A percentile compares a stretch with the other conserved stretches of the same genome.
Evolutionary conservation across 2,888 invertebrate species (phyloP).

Genomic region (Macrophya annulata): DNA sequence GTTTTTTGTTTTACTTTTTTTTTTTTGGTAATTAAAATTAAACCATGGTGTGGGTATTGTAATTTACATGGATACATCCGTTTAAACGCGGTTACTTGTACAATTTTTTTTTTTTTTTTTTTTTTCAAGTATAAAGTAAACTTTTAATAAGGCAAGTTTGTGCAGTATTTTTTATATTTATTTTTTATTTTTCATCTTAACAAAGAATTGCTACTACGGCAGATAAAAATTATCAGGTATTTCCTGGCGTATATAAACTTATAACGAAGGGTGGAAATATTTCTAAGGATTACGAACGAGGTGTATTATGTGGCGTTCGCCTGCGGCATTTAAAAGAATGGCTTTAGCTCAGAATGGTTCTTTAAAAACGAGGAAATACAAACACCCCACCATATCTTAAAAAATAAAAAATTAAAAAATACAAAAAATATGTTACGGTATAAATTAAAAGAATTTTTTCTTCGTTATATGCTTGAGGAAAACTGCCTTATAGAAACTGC

Average conservation of each 20-base stretch:
- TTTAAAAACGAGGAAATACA: slow-evolving; percentile 12
- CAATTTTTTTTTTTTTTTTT: background rate
- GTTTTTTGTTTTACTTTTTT: background rate
- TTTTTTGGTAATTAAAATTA: background rate
- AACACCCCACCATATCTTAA: background rate
- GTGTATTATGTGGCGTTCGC: slow-evolving; percentile 38
- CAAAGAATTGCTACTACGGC: slow-evolving; percentile 48
- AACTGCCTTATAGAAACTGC: background rate
- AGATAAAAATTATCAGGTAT: slow-evolving; percentile 62
- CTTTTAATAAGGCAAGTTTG: slow-evolving; percentile 47
- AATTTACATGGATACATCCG: background rate
- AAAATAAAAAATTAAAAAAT: background rate
- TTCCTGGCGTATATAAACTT: slow-evolving; percentile 49
- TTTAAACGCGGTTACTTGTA: slow-evolving; percentile 14
- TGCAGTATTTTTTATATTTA: background rate
- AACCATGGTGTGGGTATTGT: background rate
- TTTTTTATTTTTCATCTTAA: slow-evolving; percentile 37
- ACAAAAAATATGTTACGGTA: background rate
- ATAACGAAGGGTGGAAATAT: slow-evolving; percentile 58
- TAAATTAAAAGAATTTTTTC: slow-evolving; percentile 3
- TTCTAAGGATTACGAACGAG: slow-evolving; percentile 49
- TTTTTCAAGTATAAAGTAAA: background rate
- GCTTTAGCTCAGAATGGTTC: slow-evolving; percentile 17
- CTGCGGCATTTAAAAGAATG: slow-evolving; percentile 38
- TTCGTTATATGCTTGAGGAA: background rate